These are phyloP conservation scores for Galemys pyrenaicus DNA, from an alignment of 2,113 vertebrate species.

Conservation along the genomic window DNA sequence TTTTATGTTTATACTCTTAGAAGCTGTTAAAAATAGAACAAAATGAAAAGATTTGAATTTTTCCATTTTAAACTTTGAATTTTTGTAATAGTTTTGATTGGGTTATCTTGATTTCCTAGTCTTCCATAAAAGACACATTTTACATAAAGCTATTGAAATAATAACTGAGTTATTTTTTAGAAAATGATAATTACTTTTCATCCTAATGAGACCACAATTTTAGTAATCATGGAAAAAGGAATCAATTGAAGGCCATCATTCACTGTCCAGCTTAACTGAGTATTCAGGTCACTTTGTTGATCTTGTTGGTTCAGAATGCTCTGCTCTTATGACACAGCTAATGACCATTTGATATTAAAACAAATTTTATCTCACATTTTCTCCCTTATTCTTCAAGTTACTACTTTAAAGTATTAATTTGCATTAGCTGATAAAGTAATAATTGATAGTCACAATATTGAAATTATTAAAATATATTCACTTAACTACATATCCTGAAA, in stretches of 20 bases:
- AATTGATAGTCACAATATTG: background rate
- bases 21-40: background rate
- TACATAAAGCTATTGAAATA: background rate
- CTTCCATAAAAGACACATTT: background rate
- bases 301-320: conserved; percentile 55
- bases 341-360: conserved; percentile 37
- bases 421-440: background rate
- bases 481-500: background rate
- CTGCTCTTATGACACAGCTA: background rate
- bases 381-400: background rate
- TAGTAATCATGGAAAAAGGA: conserved; percentile 7
- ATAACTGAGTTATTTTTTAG: background rate
- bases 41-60: background rate
- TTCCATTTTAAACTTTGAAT: background rate
- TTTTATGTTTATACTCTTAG: background rate
- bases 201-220: conserved; percentile 52
- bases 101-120: background rate
- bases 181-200: background rate
- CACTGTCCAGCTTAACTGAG: conserved; percentile 62
- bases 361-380: conserved; percentile 64
- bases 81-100: background rate
- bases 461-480: background rate
- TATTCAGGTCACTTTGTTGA: conserved; percentile 42
- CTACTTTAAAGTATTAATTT: conserved; percentile 29
- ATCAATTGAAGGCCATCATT: conserved; percentile 36